Conservation (phyloP, 2,888 invertebrate species). For the Drosophila peninsularis region DNA sequence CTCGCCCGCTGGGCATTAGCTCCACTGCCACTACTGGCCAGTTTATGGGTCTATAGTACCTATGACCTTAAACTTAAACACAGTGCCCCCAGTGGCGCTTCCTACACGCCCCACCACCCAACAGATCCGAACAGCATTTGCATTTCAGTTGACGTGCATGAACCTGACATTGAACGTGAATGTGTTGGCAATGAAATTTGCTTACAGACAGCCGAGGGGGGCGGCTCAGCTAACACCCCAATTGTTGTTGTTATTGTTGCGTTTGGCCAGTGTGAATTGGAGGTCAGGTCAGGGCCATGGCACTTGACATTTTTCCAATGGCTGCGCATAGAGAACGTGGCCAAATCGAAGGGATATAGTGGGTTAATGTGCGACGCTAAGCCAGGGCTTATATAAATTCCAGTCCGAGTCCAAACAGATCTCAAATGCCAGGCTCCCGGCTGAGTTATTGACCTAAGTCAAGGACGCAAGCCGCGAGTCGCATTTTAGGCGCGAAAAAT, state of each 20-base stretch:
- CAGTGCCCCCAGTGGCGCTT: background rate
- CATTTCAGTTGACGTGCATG: conserved; percentile 63
- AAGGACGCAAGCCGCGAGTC: conserved; percentile 69
- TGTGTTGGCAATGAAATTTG: conserved; percentile 73
- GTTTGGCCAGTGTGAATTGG: conserved; percentile 41
- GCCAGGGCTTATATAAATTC: too few species aligned
- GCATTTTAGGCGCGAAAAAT: conserved; percentile 49
- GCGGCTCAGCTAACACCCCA: background rate
- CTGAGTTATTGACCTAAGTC: conserved; percentile 83
- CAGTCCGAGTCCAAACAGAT: conserved; percentile 2
- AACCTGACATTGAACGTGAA: conserved; percentile 80
- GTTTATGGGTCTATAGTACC: conserved; percentile 14
- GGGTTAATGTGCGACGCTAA: conserved; percentile 42
- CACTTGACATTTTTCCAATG: conserved; percentile 76
- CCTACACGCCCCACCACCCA: background rate
- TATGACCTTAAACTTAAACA: conserved; percentile 20
- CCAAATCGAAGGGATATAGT: background rate
- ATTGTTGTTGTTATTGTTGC: conserved; percentile 24
- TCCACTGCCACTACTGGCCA: too few species aligned
- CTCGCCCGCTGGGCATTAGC: background rate
- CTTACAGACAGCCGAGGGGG: conserved; percentile 41
- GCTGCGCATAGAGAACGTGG: conserved; percentile 22
- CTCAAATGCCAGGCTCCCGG: conserved; percentile 1
- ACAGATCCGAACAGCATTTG: conserved; percentile 34
- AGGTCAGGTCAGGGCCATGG: conserved; percentile 81